Base-by-base conservation (phyloP, 2,113 vertebrate genomes). In the Leptobrachium leishanense region DNA sequence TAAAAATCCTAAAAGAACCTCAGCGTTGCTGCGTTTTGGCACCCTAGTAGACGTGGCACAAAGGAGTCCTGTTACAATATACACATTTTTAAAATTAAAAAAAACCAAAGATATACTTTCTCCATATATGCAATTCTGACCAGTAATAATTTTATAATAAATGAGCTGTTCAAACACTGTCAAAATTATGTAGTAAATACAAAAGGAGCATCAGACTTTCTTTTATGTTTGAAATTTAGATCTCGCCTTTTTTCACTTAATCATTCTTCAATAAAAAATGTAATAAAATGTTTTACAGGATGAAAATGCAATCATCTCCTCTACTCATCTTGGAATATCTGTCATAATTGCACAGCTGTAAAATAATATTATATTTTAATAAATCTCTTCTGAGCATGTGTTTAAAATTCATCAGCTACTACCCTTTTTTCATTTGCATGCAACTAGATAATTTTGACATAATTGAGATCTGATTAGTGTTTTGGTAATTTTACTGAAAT, bases 381-480 rank as follows among this genome's bases (percentile, higher is more conserved):
- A 76, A 57, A 59, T 76, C 50, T 43, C n/a, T 76, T 75, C 42
- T 76, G 6, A 68, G 31, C 74, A 76, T 76, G 64, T 68, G 74
- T 76, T 76, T 76, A 11, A 54, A 53, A 75, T 75, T 55, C 40
- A 75, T 66, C 46, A 75, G 63, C 63, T 54, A 8, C 63, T 66
- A 75, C 7, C 44, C 39, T 9, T 50, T 67, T 15, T 31, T 75
- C 13, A 68, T 57, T 68, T 76, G 15, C 75, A 76, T 57, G 50
- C 50, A 57, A 43, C 64, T 66, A 43, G 53, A 68, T 44, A 44
- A 76, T 59, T 41, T 65, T 57, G 50, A 57, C 50, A 76, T 68
- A 76, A 68, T 68, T 76, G 40, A 43, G 65, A 76, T 68, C 50
- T 76, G 75, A 76, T 76, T 76, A 76, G 75, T 76, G 8, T 40